Conservation (phyloP, 2,797 vertebrate species). For the Borostomias antarcticus region DNA sequence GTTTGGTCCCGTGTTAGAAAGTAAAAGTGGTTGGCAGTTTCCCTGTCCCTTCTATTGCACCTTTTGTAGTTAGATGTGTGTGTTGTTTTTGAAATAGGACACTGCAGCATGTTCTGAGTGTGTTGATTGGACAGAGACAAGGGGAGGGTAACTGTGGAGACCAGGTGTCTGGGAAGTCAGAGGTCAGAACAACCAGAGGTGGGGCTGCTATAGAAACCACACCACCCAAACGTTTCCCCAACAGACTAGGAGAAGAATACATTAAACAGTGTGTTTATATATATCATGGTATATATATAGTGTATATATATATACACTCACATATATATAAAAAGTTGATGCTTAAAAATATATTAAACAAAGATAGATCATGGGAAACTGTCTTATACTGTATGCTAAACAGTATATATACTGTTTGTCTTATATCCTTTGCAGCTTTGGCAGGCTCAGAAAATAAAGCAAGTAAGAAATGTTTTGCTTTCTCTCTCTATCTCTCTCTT, state of each 20-base stretch:
- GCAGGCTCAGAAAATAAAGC: conserved; percentile 94
- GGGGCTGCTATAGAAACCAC: background rate
- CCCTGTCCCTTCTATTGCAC: background rate
- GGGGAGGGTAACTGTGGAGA: conserved; percentile 11
- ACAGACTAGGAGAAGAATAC: too few relatives aligned
- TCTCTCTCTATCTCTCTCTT: background rate
- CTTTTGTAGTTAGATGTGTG: background rate
- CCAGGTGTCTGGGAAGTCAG: conserved; percentile 21
- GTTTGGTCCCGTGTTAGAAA: too few relatives aligned
- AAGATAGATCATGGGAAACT: too few relatives aligned
- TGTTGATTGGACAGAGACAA: conserved; percentile 17
- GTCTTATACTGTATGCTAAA: too few relatives aligned
- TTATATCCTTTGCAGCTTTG: conserved; percentile 82
- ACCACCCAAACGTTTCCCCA: background rate
- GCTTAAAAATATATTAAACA: too few relatives aligned
- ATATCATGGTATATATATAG: too few relatives aligned
- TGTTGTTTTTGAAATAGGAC: conserved; percentile 27
- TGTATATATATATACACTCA: too few relatives aligned
- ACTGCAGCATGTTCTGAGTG: conserved; percentile 13
- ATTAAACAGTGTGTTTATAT: too few relatives aligned
- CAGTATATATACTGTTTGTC: too few relatives aligned
- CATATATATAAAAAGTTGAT: too few relatives aligned
- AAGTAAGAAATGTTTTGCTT: conserved; percentile 79
- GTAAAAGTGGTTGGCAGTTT: too few relatives aligned
- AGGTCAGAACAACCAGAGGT: background rate